These are phyloP conservation scores for Drosophila falleni DNA, from an alignment of 2,888 invertebrate genomes.

Conservation along the genomic window DNA sequence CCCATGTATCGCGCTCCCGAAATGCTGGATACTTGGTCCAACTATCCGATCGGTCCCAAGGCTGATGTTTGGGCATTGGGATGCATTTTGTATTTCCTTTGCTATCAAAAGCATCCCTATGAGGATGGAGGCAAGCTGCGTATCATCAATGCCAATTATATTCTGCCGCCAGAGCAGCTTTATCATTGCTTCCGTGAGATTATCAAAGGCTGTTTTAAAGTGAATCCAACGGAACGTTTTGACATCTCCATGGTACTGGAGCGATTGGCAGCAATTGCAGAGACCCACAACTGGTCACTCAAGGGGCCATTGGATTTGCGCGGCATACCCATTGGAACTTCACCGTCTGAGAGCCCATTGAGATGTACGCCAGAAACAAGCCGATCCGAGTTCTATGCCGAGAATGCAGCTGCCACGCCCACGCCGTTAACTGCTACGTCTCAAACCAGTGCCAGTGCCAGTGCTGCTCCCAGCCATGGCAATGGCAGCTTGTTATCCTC, in stretches of 20 bases:
- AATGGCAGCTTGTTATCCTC: slow-evolving; percentile 92
- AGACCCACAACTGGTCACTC: slow-evolving; percentile 93
- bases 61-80: slow-evolving; percentile 99
- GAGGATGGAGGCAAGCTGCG: slow-evolving; percentile 98
- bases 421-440: slow-evolving; percentile 28
- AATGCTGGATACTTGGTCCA: slow-evolving; percentile 99
- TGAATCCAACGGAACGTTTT: slow-evolving; percentile 93
- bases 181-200: slow-evolving; percentile 95
- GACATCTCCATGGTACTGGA: slow-evolving; percentile 93
- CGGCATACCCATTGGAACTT: slow-evolving; percentile 82
- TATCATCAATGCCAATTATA: slow-evolving; percentile 98
- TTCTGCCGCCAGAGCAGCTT: slow-evolving; percentile 92
- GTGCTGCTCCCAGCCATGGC: slow-evolving; percentile 77
- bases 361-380: slow-evolving; percentile 51
- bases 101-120: slow-evolving; percentile 98
- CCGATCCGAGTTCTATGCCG: slow-evolving; percentile 77
- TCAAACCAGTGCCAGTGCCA: slow-evolving; percentile 26
- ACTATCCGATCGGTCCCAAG: slow-evolving; percentile 95
- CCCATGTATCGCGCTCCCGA: slow-evolving; percentile 99
- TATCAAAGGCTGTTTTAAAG: slow-evolving; percentile 93
- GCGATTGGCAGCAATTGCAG: slow-evolving; percentile 94
- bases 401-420: slow-evolving; percentile 53
- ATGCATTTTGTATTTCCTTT: slow-evolving; percentile 96
- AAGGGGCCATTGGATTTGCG: slow-evolving; percentile 89
- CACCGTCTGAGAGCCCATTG: slow-evolving; percentile 70